Evolutionary conservation across 2,797 vertebrate species (phyloP).

Genomic region (Acanthornis magna): DNA sequence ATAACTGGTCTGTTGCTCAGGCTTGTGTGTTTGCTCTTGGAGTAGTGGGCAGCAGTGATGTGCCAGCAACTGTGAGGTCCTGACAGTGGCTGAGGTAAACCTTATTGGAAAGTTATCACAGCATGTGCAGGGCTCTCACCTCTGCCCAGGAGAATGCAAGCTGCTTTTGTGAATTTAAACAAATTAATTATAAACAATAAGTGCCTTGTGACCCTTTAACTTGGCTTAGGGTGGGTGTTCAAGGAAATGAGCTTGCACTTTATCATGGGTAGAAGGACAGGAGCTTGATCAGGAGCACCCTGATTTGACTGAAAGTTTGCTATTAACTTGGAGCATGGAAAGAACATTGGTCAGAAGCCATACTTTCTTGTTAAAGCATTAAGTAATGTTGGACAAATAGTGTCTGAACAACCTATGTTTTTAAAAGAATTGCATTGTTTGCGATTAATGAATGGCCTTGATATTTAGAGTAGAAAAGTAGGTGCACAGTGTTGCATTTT

Average conservation of each 20-base stretch:
- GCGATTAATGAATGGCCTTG: background rate
- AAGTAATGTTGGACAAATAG: background rate
- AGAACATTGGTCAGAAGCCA: background rate
- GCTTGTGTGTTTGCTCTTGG: background rate
- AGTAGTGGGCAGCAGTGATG: background rate
- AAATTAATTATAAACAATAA: background rate
- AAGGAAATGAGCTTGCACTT: background rate
- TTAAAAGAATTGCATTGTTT: background rate
- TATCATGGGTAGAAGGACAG: background rate
- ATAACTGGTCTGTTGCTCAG: background rate
- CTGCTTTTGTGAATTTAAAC: background rate
- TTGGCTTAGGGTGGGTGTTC: background rate
- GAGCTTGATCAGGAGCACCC: background rate
- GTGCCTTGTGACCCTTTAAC: background rate
- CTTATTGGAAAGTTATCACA: background rate
- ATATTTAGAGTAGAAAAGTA: background rate
- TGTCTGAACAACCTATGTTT: background rate
- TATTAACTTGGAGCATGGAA: background rate
- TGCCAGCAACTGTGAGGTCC: background rate
- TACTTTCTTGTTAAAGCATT: background rate
- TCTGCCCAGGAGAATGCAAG: background rate
- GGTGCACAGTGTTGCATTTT: background rate
- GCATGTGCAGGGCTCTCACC: background rate
- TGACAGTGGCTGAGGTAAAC: background rate
- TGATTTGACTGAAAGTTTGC: background rate